A percentile compares a stretch with the other conserved stretches of the same genome.
phyloP scores from a whole-genome alignment of 2,113 vertebrate species.

The Hippocampus abdominalis region DNA sequence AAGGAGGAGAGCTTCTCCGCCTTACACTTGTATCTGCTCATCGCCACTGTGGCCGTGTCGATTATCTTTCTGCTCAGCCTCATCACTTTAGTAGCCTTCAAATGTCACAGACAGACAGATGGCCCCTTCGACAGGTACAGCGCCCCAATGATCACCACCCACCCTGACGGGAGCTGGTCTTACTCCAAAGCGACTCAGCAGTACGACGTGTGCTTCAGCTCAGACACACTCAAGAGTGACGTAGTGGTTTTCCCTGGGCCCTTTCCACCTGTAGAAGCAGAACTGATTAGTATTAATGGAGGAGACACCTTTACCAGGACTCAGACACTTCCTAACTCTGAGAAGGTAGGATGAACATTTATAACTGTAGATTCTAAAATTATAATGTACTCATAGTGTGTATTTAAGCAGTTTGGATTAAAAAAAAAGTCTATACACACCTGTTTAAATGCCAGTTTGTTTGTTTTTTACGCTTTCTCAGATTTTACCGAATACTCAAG shows the following conservation, averaged over 20 bases:
- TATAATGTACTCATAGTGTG: background rate
- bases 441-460: background rate
- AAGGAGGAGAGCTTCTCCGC: slow-evolving; percentile 56
- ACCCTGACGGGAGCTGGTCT: slow-evolving; percentile 58
- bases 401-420: background rate
- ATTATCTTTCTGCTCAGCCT: too few species aligned
- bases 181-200: too few species aligned
- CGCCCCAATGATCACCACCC: too few species aligned
- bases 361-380: background rate
- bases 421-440: background rate
- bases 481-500: background rate
- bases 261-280: slow-evolving; percentile 34
- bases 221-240: slow-evolving; percentile 48
- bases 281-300: slow-evolving; percentile 46
- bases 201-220: too few species aligned
- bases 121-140: too few species aligned
- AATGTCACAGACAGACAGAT: too few species aligned
- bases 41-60: too few species aligned
- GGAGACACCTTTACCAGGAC: slow-evolving; percentile 45
- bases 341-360: slow-evolving; percentile 48
- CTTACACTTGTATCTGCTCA: too few species aligned
- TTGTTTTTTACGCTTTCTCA: background rate
- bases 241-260: slow-evolving; percentile 36
- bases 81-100: too few species aligned
- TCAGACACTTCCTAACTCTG: slow-evolving; percentile 55